These are phyloP conservation scores for Lasioglossum malachurum DNA, from an alignment of 2,888 invertebrate genomes.

Conservation along the genomic window DNA sequence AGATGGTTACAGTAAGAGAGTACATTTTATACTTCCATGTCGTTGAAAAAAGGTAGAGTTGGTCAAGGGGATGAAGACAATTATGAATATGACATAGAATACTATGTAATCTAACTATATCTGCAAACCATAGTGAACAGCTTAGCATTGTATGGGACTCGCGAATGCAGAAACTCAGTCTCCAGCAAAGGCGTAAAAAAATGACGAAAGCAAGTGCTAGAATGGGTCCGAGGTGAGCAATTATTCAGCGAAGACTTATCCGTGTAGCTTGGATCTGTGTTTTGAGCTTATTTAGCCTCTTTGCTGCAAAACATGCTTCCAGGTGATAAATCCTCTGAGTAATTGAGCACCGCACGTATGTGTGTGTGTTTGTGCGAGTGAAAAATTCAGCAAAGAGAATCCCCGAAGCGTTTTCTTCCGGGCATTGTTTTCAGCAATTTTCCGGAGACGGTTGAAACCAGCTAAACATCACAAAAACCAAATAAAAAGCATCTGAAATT, in stretches of 20 bases:
- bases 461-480: neutral
- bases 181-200: neutral
- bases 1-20: too few relatives aligned
- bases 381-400: conserved; percentile 51
- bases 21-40: too few relatives aligned
- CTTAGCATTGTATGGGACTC: too few relatives aligned
- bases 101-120: neutral
- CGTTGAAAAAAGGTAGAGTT: too few relatives aligned
- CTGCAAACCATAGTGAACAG: neutral
- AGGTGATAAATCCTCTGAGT: conserved; percentile 51
- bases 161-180: neutral
- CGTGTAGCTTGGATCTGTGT: conserved; percentile 20
- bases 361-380: conserved; percentile 35
- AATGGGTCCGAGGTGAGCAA: conserved; percentile 40
- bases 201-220: neutral
- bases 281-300: conserved; percentile 18
- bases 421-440: conserved; percentile 2
- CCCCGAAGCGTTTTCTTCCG: conserved; percentile 1
- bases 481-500: neutral
- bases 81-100: too few relatives aligned
- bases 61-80: neutral
- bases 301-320: conserved; percentile 41
- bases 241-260: conserved; percentile 62
- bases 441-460: neutral
- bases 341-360: conserved; percentile 46